These are phyloP conservation scores for Gastrophysa polygoni DNA, from an alignment of 2,888 invertebrate species.

Conservation along the genomic window DNA sequence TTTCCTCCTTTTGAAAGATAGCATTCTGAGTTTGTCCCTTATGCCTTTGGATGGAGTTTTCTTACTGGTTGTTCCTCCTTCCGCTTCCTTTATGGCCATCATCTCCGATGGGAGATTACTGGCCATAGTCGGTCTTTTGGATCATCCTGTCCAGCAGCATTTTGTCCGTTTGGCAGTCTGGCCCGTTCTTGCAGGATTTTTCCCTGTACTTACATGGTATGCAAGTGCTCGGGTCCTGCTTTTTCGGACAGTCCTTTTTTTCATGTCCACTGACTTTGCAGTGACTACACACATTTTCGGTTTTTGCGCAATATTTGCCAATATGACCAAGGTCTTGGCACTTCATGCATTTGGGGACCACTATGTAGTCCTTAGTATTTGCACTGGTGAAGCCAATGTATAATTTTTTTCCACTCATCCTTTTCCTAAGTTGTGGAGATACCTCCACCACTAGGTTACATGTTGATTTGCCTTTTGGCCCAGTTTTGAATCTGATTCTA, in stretches of 20 bases:
- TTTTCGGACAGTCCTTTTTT: background rate
- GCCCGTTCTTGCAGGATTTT: too few relatives aligned
- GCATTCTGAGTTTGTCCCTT: slow-evolving; percentile 2
- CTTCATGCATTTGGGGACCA: slow-evolving; percentile 7
- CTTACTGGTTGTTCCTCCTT: background rate
- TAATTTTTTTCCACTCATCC: too few relatives aligned
- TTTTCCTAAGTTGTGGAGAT: background rate
- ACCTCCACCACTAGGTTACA: background rate
- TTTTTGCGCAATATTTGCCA: background rate
- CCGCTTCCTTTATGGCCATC: background rate
- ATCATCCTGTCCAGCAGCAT: slow-evolving; percentile 4
- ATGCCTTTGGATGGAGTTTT: background rate
- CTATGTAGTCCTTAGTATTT: background rate
- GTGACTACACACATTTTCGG: background rate
- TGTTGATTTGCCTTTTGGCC: background rate
- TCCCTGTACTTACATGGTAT: background rate
- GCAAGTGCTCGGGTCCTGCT: background rate
- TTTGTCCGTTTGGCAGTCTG: background rate
- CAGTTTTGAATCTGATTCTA: background rate
- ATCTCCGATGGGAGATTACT: background rate
- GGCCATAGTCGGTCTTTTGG: background rate
- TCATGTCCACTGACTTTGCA: background rate
- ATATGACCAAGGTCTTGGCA: slow-evolving; percentile 14
- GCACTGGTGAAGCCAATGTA: too few relatives aligned
- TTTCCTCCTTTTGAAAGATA: background rate